These are phyloP conservation scores for Spongia lamella DNA, from an alignment of 37 sponge, comb jelly and placozoan genomes.

Conservation along the genomic window DNA sequence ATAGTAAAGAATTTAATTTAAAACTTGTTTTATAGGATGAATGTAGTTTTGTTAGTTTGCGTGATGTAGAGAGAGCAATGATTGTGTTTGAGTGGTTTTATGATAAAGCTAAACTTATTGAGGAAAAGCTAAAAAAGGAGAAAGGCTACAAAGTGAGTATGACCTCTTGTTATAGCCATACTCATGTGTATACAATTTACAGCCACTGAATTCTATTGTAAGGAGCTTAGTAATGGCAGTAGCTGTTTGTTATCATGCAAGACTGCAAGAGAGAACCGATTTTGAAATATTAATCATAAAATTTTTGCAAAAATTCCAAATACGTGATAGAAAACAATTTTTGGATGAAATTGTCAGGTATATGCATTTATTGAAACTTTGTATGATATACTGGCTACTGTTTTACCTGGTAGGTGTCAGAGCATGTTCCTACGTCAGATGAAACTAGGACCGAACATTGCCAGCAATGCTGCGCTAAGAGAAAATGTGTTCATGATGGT, in stretches of 20 bases:
- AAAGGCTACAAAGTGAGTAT: background rate
- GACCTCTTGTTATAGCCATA: background rate
- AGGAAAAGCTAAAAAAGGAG: background rate
- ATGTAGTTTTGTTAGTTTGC: conserved; percentile 83
- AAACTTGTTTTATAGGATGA: conserved; percentile 46
- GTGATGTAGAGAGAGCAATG: conserved; percentile 83
- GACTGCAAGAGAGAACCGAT: conserved; percentile 64
- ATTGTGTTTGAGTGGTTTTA: conserved; percentile 75
- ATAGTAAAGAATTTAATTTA: background rate
- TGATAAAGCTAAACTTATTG: background rate
- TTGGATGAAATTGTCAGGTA: conserved; percentile 64
- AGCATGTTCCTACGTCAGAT: conserved; percentile 75
- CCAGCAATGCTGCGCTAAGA: conserved; percentile 80
- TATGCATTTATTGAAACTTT: background rate
- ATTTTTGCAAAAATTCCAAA: conserved; percentile 40
- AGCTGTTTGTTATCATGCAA: conserved; percentile 78
- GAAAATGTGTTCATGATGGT: conserved; percentile 98
- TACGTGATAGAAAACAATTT: conserved; percentile 52
- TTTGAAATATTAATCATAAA: conserved; percentile 47
- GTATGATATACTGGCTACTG: background rate
- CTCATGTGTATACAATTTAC: background rate
- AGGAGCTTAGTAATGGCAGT: conserved; percentile 41
- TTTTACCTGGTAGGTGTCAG: conserved; percentile 86
- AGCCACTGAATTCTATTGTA: background rate
- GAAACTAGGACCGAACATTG: conserved; percentile 76